Evolutionary conservation across 2,888 invertebrate genomes (phyloP), one percentile per base, ranked within the genome.

Genomic region (Ptilodon capucinus): DNA sequence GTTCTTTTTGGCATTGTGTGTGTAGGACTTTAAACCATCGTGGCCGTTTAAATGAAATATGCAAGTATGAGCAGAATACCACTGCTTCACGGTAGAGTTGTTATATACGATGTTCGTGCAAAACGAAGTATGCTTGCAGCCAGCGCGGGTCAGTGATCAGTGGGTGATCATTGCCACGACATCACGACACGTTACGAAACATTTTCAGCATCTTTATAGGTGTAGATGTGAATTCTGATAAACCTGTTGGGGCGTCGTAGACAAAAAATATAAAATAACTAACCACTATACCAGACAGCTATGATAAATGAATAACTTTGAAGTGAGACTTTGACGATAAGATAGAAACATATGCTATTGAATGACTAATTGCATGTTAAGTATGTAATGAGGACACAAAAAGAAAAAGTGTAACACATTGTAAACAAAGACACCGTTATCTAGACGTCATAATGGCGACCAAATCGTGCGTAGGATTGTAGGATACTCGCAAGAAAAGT

Each of bases 391-490:
- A 35, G 35, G 35, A 17, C 17, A 17, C 11, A 35, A 9, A 34
- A 34, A 34, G 8, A 7, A 35, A 35, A 35, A 17, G 17, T 35
- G 35, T 35, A 35, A 35, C 35, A 35, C 4, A 40, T 40, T 40
- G 40, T 25, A 16, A 40, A 40, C 40, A 40, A 40, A 40, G 25
- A 40, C 11, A 25, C 40, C 40, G 40, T 14, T 40, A 25, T 11
- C n/a, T 11, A 25, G 23, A 25, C 14, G 40, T 40, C 40, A 40
- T 39, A 8, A 13, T 38, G 5, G 11, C n/a, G 39, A 18, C 1
- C 5, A 0, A 18, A 0, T 17, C 5, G 17, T 8, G 1, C 8
- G 18, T 14, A 13, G 4, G 3, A 13, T 5, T 32, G 14, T 14
- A 32, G 32, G 16, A 18, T 9, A 35, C 35, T 35, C 11, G 35